Evolutionary conservation across 1,140 invertebrate species (phyloP), one percentile per base, ranked within the genome.

Genomic region (Cydia strobilella): DNA sequence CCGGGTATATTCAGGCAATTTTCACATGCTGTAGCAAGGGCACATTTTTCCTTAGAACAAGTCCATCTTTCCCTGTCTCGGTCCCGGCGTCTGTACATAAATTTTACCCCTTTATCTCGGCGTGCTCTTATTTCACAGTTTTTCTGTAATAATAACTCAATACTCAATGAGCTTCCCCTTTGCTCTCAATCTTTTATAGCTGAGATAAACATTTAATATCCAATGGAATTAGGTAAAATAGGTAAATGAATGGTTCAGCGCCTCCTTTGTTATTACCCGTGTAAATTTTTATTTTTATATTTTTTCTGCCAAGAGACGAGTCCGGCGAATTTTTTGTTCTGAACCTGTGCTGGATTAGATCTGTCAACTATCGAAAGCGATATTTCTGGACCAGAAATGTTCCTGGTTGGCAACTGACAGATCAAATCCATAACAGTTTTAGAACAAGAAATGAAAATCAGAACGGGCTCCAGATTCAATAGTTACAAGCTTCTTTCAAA

Each of bases 21-120:
- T 69, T 42, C 65, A 69, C 35, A 69, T 69, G 65, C 65, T 35
- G 27, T 65, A 35, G 31, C 65, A 69, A 69, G 65, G 65, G 65
- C 35, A 69, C 65, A 69, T 69, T 69, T 69, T 69, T 69, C 65
- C 65, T 69, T 69, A 69, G 65, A 69, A 69, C 65, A 69, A 69
- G 65, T 69, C 65, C 65, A 69, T 69, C 65, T 69, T 69, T 69
- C 65, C 31, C 65, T 69, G 65, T 69, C 65, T 69, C 65, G 18
- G 65, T 10, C 65, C n/a, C 65, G 27, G 65, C 65, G 31, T 69
- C 65, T 69, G 65, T 69, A 69, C 65, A 69, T 69, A 69, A 69
- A 69, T 69, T 66, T 69, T 31, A 69, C 39, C 65, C 65, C 65
- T 69, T 69, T 69, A 69, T 69, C 65, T 13, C 35, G 65, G 27